Percentiles rank a stretch among this genome's conserved stretches.
phyloP scores from a whole-genome alignment of 2,113 vertebrate species.

The Forbesichthys papilliferus region DNA sequence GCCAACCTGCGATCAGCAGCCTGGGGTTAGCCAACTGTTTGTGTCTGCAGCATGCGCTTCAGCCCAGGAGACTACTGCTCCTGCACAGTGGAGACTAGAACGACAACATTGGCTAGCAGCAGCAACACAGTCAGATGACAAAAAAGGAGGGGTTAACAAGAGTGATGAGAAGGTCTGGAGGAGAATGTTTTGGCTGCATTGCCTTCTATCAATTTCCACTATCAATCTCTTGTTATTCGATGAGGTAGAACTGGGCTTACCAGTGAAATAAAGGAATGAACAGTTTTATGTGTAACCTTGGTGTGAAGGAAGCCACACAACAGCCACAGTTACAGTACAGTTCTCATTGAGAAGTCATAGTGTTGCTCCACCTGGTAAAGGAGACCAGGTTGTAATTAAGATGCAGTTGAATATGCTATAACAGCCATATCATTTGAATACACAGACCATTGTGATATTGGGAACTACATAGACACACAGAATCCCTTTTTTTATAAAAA shows the following conservation, averaged over 20 bases:
- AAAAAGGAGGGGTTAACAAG: not conserved
- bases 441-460: not conserved
- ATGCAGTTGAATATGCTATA: not conserved
- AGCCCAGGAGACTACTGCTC: conserved; percentile 7
- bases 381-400: conserved; percentile 5
- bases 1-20: not conserved
- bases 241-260: conserved; percentile 16
- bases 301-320: not conserved
- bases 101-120: conserved; percentile 12
- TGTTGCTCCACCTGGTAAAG: not conserved
- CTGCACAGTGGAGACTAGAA: conserved; percentile 4
- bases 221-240: conserved; percentile 5
- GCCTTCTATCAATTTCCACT: not conserved
- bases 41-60: conserved; percentile 16
- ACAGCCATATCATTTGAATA: not conserved
- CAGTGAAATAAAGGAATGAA: conserved; percentile 25
- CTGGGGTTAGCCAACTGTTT: conserved; percentile 8
- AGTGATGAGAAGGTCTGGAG: not conserved
- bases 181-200: not conserved
- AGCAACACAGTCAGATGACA: conserved; percentile 32
- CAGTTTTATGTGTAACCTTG: conserved; percentile 6
- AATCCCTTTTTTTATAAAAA: not conserved
- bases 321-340: not conserved
- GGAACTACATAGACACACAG: not conserved
- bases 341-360: conserved; percentile 11